These are phyloP conservation scores for Odontocolon sp. DNA, from an alignment of 2,888 invertebrate species.

Conservation along the genomic window DNA sequence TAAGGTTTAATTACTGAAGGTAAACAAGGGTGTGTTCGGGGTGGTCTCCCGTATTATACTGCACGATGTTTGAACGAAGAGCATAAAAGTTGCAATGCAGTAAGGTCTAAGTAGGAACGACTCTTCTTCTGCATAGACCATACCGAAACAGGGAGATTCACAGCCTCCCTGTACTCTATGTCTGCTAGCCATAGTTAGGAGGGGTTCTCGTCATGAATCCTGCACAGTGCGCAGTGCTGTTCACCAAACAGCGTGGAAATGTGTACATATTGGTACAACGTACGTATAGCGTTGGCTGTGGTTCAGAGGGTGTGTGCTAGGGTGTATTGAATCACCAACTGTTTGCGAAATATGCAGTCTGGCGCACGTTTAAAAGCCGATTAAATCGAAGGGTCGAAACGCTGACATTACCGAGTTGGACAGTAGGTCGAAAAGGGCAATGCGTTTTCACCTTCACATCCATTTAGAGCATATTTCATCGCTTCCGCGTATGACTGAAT, in stretches of 20 bases:
- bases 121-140: neutral
- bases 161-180: constrained; percentile 44
- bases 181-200: constrained; percentile 13
- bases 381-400: constrained; percentile 39
- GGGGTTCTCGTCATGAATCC: constrained; percentile 7
- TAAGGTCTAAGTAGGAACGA: constrained; percentile 48
- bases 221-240: constrained; percentile 9
- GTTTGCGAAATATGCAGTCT: constrained; percentile 62
- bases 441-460: constrained; percentile 58
- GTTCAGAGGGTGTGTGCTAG: constrained; percentile 27
- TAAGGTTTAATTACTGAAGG: constrained; percentile 60
- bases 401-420: constrained; percentile 53
- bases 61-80: constrained; percentile 1
- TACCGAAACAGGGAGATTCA: constrained; percentile 12
- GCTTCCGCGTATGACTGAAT: constrained; percentile 44
- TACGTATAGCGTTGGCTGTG: neutral
- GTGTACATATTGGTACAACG: constrained; percentile 32
- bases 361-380: constrained; percentile 52
- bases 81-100: constrained; percentile 60
- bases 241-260: constrained; percentile 48
- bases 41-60: constrained; percentile 36
- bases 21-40: constrained; percentile 48
- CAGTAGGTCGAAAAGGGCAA: constrained; percentile 40
- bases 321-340: constrained; percentile 62
- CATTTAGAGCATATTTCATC: constrained; percentile 59